Evolutionary conservation across 2,113 vertebrate species (phyloP).

Genomic region (Pagrus major): DNA sequence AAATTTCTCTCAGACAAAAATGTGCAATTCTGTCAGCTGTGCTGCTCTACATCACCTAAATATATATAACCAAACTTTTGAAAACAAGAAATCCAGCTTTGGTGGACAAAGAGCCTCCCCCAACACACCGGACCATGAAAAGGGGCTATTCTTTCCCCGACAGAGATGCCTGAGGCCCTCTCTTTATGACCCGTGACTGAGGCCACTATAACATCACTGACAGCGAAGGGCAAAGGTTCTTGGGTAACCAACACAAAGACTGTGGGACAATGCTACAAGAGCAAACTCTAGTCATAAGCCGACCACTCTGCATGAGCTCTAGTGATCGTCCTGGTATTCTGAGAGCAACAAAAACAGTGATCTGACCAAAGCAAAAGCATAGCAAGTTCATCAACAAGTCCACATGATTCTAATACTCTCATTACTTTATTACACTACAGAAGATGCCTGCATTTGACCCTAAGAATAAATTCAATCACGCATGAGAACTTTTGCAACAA

Average conservation of each 20-base stretch:
- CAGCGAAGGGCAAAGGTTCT: constrained; percentile 83
- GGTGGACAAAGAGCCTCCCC: constrained; percentile 67
- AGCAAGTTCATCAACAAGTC: constrained; percentile 2
- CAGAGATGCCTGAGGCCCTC: constrained; percentile 77
- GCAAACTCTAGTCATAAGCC: constrained; percentile 69
- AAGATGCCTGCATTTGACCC: not conserved
- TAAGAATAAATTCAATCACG: not conserved
- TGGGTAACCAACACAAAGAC: constrained; percentile 83
- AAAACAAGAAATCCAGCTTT: constrained; percentile 40
- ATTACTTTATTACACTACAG: not conserved
- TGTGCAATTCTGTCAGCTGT: not conserved
- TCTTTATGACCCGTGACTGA: constrained; percentile 86
- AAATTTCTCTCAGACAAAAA: not conserved
- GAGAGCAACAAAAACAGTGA: constrained; percentile 30
- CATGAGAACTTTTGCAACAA: not conserved
- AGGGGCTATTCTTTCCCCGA: constrained; percentile 74
- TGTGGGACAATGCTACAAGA: constrained; percentile 80
- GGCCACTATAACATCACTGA: constrained; percentile 81
- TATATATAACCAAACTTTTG: constrained; percentile 22
- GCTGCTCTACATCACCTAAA: constrained; percentile 10
- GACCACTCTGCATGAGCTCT: constrained; percentile 48
- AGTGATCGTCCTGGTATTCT: constrained; percentile 42
- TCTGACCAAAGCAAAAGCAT: constrained; percentile 35
- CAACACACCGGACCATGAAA: constrained; percentile 72
- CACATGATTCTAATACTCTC: not conserved